Base-by-base conservation (phyloP, 2,888 invertebrate species). In the Myopa tessellatipennis region DNA sequence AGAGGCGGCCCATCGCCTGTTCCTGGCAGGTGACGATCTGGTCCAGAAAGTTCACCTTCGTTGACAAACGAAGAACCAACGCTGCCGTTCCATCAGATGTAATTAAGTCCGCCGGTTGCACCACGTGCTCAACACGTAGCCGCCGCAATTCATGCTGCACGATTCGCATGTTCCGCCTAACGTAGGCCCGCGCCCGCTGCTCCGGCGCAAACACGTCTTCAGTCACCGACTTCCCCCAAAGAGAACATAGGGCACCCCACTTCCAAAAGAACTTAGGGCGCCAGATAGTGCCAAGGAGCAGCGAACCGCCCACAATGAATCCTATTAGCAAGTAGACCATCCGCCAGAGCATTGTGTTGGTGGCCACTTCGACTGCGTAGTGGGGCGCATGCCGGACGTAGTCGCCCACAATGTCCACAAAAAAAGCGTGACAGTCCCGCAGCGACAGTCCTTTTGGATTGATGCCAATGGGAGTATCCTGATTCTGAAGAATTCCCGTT, bases 371-470 rank as follows among this genome's bases (percentile, higher is more conserved):
- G 1, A 80, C 78, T 10, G 81, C 71, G 65, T 83, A 85, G 16
- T 78, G 80, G 4, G 84, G 85, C 12, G 83, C 82, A 40, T 80
- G 80, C 26, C 77, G 36, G 7, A 85, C 74, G 70, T 85, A 84
- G 70, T 85, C 85, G 4, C 76, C 78, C 1, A 82, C 80, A 8
- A 84, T 80, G 67, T 85, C 83, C 34, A 81, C 60, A 10, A 81
- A 76, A 26, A 85, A 38, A 38, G 82, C 78, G 26, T 83, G 81
- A 55, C 85, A 85, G 10, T 82, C 83, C 0, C 77, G 73, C 1
- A 79, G n/a, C 1, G 80, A 78, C 7, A 84, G 76, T n/a, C 78
- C 80, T 4, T 81, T 73, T 0, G 83, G 84, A 72, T 83, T 80
- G n/a, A 83, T 70, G 36, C 77, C 79, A 3, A 84, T 83, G 4